Evolutionary conservation across 2,888 invertebrate genomes (phyloP).

Genomic region (Trichogramma dendrolimi): DNA sequence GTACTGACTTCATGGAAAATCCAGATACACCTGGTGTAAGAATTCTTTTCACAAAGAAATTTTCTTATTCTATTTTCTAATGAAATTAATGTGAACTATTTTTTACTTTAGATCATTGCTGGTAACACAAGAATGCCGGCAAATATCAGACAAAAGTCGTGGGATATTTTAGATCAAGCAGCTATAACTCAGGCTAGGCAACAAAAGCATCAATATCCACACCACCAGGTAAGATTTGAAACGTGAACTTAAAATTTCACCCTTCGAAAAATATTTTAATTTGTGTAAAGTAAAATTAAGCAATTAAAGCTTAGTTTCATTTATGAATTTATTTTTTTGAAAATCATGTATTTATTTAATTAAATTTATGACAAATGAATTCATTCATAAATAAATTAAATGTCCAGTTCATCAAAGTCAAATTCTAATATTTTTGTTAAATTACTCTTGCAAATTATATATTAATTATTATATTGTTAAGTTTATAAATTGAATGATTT

Average conservation of each 20-base stretch:
- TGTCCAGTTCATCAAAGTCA: too few species aligned
- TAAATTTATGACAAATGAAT: too few species aligned
- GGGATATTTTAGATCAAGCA: slow-evolving; percentile 88
- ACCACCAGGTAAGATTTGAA: slow-evolving; percentile 57
- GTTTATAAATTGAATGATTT: too few species aligned
- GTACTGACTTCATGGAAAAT: slow-evolving; percentile 50
- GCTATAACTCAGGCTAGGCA: slow-evolving; percentile 72
- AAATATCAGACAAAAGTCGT: slow-evolving; percentile 81
- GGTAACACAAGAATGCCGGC: slow-evolving; percentile 45
- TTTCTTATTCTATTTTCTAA: slow-evolving; percentile 5
- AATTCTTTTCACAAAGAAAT: slow-evolving; percentile 27
- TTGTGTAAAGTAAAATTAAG: background rate
- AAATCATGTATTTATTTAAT: too few species aligned
- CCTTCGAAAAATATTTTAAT: background rate
- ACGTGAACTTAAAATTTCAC: slow-evolving; percentile 10
- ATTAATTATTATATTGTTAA: too few species aligned
- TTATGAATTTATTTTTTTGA: too few species aligned
- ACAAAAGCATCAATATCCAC: slow-evolving; percentile 60
- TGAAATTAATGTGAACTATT: too few species aligned
- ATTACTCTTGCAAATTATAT: too few species aligned
- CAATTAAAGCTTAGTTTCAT: too few species aligned
- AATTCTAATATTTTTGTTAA: too few species aligned
- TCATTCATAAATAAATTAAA: too few species aligned
- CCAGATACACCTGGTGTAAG: slow-evolving; percentile 36
- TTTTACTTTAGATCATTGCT: slow-evolving; percentile 24